Conservation (phyloP, 1,140 invertebrate species). For the Meloidogyne floridensis region DNA sequence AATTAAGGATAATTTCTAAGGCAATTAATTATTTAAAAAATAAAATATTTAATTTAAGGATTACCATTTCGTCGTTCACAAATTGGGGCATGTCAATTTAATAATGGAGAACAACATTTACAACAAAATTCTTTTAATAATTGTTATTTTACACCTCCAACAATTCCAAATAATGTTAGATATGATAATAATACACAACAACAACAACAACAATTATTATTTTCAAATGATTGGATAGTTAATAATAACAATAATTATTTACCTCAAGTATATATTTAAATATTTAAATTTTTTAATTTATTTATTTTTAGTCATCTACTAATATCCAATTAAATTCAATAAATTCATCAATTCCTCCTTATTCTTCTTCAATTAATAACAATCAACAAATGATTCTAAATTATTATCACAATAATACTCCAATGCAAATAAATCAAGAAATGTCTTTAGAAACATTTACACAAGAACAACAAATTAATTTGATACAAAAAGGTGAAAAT, state of each 20-base stretch:
- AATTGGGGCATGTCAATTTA: neutral
- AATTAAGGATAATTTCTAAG: no score
- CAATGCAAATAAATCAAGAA: neutral
- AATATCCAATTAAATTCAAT: neutral
- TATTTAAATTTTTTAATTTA: neutral
- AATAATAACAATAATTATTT: neutral
- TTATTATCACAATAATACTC: neutral
- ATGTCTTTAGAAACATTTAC: neutral
- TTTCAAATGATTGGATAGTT: neutral
- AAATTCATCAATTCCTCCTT: neutral
- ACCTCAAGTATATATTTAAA: neutral
- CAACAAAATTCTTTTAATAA: constrained; percentile 1
- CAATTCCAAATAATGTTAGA: neutral
- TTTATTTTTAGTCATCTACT: neutral
- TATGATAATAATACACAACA: neutral
- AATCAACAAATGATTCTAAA: neutral
- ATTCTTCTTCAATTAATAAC: neutral
- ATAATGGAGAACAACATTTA: neutral
- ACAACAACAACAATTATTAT: neutral
- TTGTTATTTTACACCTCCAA: neutral
- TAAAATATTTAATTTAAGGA: neutral
- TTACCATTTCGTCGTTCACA: neutral
- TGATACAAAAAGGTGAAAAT: neutral
- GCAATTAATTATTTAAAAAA: no score
- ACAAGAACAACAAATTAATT: neutral